These are phyloP conservation scores for Itoplectis maculator DNA, from an alignment of 2,888 invertebrate genomes.

Conservation along the genomic window DNA sequence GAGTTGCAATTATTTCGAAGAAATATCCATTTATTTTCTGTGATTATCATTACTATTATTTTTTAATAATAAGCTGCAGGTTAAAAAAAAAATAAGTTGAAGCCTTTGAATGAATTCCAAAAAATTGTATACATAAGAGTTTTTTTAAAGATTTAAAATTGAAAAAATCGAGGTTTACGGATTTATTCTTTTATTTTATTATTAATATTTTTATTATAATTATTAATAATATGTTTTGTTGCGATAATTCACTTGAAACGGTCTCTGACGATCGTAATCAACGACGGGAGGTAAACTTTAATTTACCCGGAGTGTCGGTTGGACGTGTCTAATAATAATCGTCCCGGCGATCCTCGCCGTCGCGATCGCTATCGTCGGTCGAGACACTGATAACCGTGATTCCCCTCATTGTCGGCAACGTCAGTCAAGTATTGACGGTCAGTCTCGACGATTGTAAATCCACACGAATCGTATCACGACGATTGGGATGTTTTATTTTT, in stretches of 20 bases:
- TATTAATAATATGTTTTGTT: too few species aligned
- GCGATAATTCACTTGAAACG: background rate
- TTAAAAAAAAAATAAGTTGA: too few species aligned
- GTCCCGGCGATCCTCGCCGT: background rate
- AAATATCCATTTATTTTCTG: background rate
- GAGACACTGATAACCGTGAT: constrained; percentile 47
- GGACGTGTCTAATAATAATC: constrained; percentile 31
- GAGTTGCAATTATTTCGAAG: background rate
- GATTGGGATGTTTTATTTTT: constrained; percentile 1
- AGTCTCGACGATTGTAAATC: background rate
- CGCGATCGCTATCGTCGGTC: constrained; percentile 31
- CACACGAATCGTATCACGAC: background rate
- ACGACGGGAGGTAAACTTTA: background rate
- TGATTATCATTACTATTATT: too few species aligned
- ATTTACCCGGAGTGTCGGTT: background rate
- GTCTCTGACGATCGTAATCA: background rate
- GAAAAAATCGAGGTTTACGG: too few species aligned
- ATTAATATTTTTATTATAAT: too few species aligned
- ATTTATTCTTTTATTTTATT: too few species aligned
- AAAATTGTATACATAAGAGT: too few species aligned
- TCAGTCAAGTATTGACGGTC: background rate
- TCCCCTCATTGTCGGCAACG: constrained; percentile 16
- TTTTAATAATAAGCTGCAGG: too few species aligned
- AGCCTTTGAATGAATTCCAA: too few species aligned
- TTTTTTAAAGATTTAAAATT: too few species aligned